Base-by-base conservation (phyloP, 2,797 vertebrate species). In the Anguilla anguilla region DNA sequence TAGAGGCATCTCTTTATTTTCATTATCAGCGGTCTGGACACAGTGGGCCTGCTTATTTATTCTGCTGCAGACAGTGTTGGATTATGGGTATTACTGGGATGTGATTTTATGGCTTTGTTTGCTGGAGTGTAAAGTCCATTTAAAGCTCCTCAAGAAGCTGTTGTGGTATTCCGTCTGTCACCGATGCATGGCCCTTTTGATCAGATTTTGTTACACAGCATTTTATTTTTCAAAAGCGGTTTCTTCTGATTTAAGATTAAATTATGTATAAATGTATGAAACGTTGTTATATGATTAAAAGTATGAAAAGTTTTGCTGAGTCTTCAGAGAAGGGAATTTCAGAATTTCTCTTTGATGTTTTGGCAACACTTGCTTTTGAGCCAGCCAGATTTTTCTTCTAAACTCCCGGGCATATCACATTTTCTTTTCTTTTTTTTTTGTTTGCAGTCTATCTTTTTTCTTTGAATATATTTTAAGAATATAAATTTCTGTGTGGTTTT, bases 161-260 rank as follows among this genome's bases (percentile, higher is more conserved):
- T 39, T 72, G 74, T 55, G 28, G 35, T 2, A 28, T 46, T 46
- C 43, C 43, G 43, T 46, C 43, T 88, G 69, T 51, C 46, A 35
- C 85, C 82, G n/a, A 86, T 25, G 64, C 74, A 84, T 55, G 74
- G 84, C 87, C 64, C 84, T 86, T 69, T 83, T 74, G 31, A 91
- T 90, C 87, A 86, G 81, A 89, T 86, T 90, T 85, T 64, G 86
- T 89, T 91, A 79, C 88, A 85, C 43, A 46, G 43, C 43, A 46
- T 46, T 46, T 46, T 46, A 46, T 46, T 46, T 46, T 46, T 46
- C 43, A 82, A 82, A 90, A 86, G 79, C 22, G 1, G 86, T 43
- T 88, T 43, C 13, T n/a, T 86, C 25, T 49, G 85, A 55, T 88
- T 90, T 69, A 57, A 88, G 74, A 87, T 84, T 86, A 53, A 69